Base-by-base conservation (phyloP, 2,888 invertebrate species). In the Odontothrips loti region DNA sequence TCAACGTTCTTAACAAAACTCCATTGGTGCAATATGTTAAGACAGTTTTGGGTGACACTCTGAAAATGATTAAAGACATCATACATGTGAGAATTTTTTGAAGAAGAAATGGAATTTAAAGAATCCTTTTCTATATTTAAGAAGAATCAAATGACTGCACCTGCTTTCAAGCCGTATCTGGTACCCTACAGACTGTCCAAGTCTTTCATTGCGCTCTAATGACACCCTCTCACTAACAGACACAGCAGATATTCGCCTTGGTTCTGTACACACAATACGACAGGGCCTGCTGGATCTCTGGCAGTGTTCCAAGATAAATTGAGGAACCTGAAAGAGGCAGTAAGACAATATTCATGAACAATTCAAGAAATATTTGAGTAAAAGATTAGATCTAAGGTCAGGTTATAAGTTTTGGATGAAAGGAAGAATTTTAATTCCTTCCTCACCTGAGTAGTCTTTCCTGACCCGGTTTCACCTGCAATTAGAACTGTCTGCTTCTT, bases 1-100 rank as follows among this genome's bases (percentile, higher is more conserved):
- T 96, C 82, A 99, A 89, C 0, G 95, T 96, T 80, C 98, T 89
- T 82, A 99, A 89, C 82, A 97, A 89, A 6, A 97, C 94, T 0
- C 97, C 96, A 86, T 94, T 95, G n/a, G 97, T 97, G 86, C 96
- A 96, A 88, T 95, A 97, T 0, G 95, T 94, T 82, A 97, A 89
- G 58, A 95, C 90, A 0, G 96, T 96, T 84, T 92, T 92, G 0
- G 93, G 92, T 23, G 94, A 93, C 27, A 94, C 91, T 84, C 94
- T 92, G 81, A 29, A 86, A 86, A 79, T 58, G 10, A 6, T 17
- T 0, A 58, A 58, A 58, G 15, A 17, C 9, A 58, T 81, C 79
- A 79, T 79, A 68, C 82, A 80, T 80, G n/a, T 68, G 63, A 47
- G 23, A 17, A 47, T 43, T 17, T 34, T 34, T 20, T 29, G 10